Percentiles rank a stretch among this genome's conserved stretches.
Evolutionary conservation across 2,888 invertebrate genomes (phyloP).

Genomic region (Ophioninae sp.): DNA sequence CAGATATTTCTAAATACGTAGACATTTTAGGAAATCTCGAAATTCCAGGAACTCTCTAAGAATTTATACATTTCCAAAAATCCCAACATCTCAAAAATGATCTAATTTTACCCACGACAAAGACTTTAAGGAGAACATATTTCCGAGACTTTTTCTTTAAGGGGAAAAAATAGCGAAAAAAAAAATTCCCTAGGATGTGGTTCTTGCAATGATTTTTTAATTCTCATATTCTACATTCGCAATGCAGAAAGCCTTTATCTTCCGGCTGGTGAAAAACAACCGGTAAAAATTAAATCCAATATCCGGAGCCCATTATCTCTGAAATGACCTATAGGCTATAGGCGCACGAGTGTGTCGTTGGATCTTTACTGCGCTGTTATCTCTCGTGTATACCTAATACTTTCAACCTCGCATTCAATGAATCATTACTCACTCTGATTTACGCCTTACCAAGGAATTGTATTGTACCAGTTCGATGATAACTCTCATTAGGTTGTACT

Average conservation of each 20-base stretch:
- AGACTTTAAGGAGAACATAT: too few relatives aligned
- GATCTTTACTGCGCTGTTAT: slow-evolving; percentile 38
- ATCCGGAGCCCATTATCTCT: slow-evolving; percentile 39
- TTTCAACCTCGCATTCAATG: slow-evolving; percentile 43
- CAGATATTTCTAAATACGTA: too few relatives aligned
- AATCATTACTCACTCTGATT: slow-evolving; percentile 62
- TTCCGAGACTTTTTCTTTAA: too few relatives aligned
- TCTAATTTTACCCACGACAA: too few relatives aligned
- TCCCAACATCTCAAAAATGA: too few relatives aligned
- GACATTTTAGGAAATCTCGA: too few relatives aligned
- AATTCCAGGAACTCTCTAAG: too few relatives aligned
- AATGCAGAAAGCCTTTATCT: not conserved
- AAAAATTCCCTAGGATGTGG: too few relatives aligned
- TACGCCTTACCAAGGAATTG: slow-evolving; percentile 51
- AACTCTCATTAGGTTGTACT: slow-evolving; percentile 44
- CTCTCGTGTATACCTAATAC: slow-evolving; percentile 45
- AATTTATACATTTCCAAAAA: too few relatives aligned
- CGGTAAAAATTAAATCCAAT: slow-evolving; percentile 43
- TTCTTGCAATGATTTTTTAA: not conserved
- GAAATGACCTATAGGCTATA: slow-evolving; percentile 22
- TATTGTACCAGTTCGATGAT: slow-evolving; percentile 57
- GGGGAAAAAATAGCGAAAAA: too few relatives aligned
- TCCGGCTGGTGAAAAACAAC: not conserved
- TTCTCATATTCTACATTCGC: not conserved
- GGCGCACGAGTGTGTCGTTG: slow-evolving; percentile 54